A percentile compares a stretch with the other conserved stretches of the same genome.
These are phyloP conservation scores for Haemorhous mexicanus DNA, from an alignment of 2,113 vertebrate genomes.

Conservation along the genomic window DNA sequence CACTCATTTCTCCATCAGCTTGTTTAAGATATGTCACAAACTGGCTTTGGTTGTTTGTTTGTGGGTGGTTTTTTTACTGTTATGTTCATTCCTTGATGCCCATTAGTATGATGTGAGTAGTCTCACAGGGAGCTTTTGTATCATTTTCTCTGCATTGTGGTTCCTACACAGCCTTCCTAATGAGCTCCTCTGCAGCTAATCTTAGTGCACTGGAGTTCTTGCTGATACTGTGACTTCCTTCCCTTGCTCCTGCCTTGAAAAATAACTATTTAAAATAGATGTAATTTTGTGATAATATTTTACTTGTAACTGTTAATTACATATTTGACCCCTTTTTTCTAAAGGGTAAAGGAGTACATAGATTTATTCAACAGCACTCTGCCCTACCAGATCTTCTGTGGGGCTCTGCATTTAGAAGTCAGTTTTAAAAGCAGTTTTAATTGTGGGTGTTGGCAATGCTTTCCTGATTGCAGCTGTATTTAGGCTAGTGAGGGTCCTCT, in stretches of 20 bases:
- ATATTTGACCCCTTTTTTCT: not conserved
- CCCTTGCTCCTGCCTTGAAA: not conserved
- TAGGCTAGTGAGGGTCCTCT: not conserved
- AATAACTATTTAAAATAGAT: not conserved
- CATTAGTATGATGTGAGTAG: not conserved
- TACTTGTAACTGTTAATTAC: not conserved
- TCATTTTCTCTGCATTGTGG: accelerated
- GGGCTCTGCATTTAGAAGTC: not conserved
- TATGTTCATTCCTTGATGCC: not conserved
- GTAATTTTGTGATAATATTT: not conserved
- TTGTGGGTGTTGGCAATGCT: not conserved
- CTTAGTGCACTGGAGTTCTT: not conserved
- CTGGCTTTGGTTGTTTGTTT: not conserved
- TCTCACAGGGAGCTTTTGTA: not conserved
- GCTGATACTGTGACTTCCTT: not conserved
- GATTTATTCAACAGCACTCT: not conserved
- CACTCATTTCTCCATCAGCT: accelerated
- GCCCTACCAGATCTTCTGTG: not conserved
- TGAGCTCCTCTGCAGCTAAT: not conserved
- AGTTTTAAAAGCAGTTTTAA: not conserved
- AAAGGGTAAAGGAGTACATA: not conserved
- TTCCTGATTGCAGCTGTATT: not conserved
- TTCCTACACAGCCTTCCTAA: not conserved
- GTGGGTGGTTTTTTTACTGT: accelerated
- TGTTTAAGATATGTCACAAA: not conserved